These are phyloP conservation scores for Danio choprae DNA, from an alignment of 2,797 vertebrate species.

Conservation along the genomic window DNA sequence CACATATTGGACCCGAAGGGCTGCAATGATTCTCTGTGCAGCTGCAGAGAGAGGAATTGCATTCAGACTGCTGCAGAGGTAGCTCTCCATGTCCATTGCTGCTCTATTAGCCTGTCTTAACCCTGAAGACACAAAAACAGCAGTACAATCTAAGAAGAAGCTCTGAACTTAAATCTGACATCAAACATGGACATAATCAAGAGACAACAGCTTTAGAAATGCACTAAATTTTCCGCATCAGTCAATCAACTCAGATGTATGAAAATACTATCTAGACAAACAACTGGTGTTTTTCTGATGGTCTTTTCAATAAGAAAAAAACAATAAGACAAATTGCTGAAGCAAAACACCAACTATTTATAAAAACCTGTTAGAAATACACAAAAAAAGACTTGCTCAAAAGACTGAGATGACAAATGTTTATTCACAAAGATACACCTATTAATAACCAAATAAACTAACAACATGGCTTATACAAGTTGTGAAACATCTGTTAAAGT, in stretches of 20 bases:
- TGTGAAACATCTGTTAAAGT: neutral
- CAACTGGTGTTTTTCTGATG: too few relatives aligned
- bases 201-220: neutral
- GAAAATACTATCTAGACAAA: neutral
- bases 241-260: neutral
- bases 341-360: neutral
- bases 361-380: neutral
- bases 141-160: neutral
- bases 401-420: constrained; percentile 10
- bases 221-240: neutral
- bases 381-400: neutral
- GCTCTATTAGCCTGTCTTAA: constrained; percentile 28
- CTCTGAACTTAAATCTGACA: constrained; percentile 2
- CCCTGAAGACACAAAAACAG: constrained; percentile 33
- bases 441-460: neutral
- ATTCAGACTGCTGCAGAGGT: constrained; percentile 65
- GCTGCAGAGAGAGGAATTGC: constrained; percentile 78
- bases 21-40: constrained; percentile 85
- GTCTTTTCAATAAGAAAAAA: neutral
- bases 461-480: neutral
- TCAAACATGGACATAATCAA: neutral
- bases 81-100: constrained; percentile 76
- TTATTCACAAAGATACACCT: constrained; percentile 12
- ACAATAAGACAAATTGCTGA: neutral
- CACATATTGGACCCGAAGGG: constrained; percentile 75